Evolutionary conservation across 2,888 invertebrate species (phyloP), one percentile per base, ranked within the genome.

Genomic region (Microctonus hyperodae): DNA sequence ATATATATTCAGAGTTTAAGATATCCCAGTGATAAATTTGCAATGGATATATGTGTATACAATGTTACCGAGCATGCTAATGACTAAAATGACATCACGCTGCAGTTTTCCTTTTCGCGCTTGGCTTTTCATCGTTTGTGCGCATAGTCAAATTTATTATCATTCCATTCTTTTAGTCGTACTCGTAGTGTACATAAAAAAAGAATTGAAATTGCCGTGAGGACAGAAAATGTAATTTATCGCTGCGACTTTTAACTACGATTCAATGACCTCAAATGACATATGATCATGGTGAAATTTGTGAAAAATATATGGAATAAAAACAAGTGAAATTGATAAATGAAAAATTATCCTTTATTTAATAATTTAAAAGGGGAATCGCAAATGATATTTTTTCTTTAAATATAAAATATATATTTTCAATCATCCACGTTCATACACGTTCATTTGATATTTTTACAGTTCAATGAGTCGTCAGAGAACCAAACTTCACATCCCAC

Each of bases 401-500:
- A 2, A 2, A 22, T 1, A 16, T 1, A 11, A 20, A 50, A 50
- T 50, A 16, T 50, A 50, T 50, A 16, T 50, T 50, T 50, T 50
- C 48, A 50, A 50, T 50, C 48, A 50, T 20, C 23, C 22, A n/a
- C n/a, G 23, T 10, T 9, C 37, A 50, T 11, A n/a, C 20, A 50
- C 13, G 22, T 50, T 50, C 11, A 20, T 23, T 1, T 16, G 48
- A 10, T 50, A 22, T 50, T 23, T 50, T 50, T 22, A 37, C 48
- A 23, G 48, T 50, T 23, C 25, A 13, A n/a, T 51, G 23, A 25
- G 23, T 71, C 62, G 67, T 25, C 28, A 64, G 67, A 68, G 70
- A 73, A 61, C 67, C 57, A 64, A 68, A 67, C 69, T 73, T 72
- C 50, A 64, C 64, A 57, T 58, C 51, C 25, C 61, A 60, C 11